Conservation (phyloP, 2,888 invertebrate genomes). For the Thysanoteuthis rhombus region DNA sequence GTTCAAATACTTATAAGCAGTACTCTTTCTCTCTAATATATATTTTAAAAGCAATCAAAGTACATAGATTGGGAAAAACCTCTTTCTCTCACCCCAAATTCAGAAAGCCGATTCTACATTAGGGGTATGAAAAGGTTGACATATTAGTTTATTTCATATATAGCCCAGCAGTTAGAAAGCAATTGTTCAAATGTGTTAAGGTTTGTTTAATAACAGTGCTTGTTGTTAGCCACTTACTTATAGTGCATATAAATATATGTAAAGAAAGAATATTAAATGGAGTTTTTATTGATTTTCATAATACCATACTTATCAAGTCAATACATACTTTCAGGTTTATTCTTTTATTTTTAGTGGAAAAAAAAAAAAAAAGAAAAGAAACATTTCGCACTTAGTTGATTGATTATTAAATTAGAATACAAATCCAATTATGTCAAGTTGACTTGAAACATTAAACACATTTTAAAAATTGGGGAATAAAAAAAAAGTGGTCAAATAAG, state of each 20-base stretch:
- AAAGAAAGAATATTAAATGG: background rate
- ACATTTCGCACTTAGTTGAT: background rate
- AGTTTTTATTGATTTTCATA: background rate
- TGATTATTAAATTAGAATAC: slow-evolving; percentile 12
- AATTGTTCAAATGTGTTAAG: background rate
- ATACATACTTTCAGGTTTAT: background rate
- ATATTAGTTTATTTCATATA: too few relatives aligned
- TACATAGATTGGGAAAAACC: too few relatives aligned
- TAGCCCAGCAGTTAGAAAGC: too few relatives aligned
- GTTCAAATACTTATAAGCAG: too few relatives aligned
- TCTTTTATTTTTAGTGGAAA: background rate
- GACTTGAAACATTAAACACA: background rate
- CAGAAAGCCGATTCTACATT: too few relatives aligned
- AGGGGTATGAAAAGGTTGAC: too few relatives aligned
- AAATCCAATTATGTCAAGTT: background rate
- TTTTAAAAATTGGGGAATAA: background rate
- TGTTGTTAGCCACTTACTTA: background rate
- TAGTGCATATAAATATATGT: background rate
- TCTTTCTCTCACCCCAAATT: too few relatives aligned
- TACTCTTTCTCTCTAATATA: too few relatives aligned
- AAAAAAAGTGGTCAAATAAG: background rate
- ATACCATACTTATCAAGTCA: background rate
- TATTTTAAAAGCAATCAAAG: too few relatives aligned
- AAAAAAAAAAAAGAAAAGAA: too few relatives aligned
- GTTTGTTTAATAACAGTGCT: background rate